These are phyloP conservation scores for Platichthys flesus DNA, from an alignment of 2,113 vertebrate genomes.

Conservation along the genomic window DNA sequence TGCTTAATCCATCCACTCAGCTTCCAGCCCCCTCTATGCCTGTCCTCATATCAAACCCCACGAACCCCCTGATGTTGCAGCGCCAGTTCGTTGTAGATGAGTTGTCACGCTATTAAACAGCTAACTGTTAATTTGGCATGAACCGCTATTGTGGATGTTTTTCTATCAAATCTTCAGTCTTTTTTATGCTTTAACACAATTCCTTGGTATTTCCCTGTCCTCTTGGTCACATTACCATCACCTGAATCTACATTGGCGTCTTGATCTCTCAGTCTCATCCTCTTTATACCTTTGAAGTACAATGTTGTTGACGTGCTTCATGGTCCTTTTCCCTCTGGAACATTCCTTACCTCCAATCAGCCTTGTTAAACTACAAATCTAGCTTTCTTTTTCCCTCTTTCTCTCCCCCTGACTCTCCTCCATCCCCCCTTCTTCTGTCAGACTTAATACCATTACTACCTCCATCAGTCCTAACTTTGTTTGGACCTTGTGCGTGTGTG, in stretches of 20 bases:
- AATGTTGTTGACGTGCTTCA: constrained; percentile 37
- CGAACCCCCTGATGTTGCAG: constrained; percentile 1
- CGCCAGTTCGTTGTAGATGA: neutral
- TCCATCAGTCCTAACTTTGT: constrained; percentile 57
- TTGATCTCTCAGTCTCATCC: neutral
- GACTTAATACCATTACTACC: constrained; percentile 64
- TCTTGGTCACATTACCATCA: no score
- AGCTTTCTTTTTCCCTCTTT: constrained; percentile 3
- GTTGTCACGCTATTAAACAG: no score
- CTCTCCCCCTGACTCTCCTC: constrained; percentile 11
- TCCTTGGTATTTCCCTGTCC: no score
- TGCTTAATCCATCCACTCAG: constrained; percentile 32
- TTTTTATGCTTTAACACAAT: neutral
- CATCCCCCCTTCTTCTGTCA: constrained; percentile 50
- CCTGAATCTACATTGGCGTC: no score
- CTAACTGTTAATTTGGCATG: neutral
- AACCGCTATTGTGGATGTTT: neutral
- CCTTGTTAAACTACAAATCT: constrained; percentile 46
- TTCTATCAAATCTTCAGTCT: neutral
- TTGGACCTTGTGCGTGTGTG: constrained; percentile 39
- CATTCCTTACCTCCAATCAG: constrained; percentile 65
- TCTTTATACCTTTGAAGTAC: neutral
- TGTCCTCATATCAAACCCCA: neutral
- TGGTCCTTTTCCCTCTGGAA: constrained; percentile 38
- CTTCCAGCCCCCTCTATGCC: constrained; percentile 14